These are phyloP conservation scores for Sebastes diploproa DNA, from an alignment of 2,797 vertebrate genomes.

Conservation along the genomic window DNA sequence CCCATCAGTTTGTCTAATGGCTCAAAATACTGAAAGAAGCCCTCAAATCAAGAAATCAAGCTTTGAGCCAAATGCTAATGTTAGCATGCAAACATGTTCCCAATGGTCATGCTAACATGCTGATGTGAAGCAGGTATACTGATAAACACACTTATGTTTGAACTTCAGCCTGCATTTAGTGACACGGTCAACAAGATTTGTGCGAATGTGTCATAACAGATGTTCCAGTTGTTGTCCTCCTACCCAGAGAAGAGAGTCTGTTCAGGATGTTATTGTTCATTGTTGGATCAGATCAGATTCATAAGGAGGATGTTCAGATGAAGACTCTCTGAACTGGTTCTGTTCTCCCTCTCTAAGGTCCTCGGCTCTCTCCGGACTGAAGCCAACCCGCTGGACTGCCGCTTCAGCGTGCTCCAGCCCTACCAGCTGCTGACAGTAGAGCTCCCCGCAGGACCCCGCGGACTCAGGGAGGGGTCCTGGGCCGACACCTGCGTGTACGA, in stretches of 20 bases:
- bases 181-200: neutral
- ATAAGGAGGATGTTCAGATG: neutral
- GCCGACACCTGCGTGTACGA: slow-evolving; percentile 87
- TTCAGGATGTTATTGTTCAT: neutral
- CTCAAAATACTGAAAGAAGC: neutral
- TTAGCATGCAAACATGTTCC: too few species aligned
- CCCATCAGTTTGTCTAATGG: neutral
- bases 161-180: too few species aligned
- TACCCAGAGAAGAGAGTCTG: neutral
- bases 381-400: slow-evolving; percentile 85
- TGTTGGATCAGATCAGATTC: neutral
- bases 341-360: slow-evolving; percentile 74
- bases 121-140: too few species aligned
- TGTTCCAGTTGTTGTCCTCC: neutral
- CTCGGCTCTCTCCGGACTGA: slow-evolving; percentile 86
- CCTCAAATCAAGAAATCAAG: neutral
- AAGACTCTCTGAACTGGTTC: neutral
- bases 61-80: neutral
- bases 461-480: slow-evolving; percentile 70
- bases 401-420: slow-evolving; percentile 88
- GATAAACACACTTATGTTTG: neutral
- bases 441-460: slow-evolving; percentile 58
- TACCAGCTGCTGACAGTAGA: slow-evolving; percentile 90
- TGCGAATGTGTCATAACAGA: neutral
- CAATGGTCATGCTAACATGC: too few species aligned